phyloP scores from a whole-genome alignment of 2,888 invertebrate genomes.

The Heliconius hortense region DNA sequence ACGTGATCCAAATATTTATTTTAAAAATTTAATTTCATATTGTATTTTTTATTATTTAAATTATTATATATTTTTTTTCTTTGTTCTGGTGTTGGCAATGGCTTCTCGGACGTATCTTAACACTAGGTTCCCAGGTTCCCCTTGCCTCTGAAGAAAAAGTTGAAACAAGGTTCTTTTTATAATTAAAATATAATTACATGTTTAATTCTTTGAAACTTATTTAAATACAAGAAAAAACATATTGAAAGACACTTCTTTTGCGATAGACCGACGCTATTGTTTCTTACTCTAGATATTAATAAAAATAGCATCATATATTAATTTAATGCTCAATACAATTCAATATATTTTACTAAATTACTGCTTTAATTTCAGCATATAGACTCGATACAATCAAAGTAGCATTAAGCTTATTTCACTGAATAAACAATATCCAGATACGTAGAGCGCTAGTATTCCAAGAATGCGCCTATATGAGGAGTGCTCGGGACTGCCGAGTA shows the following conservation, averaged over 20 bases:
- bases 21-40: not conserved
- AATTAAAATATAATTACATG: no score
- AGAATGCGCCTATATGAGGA: slow-evolving; percentile 67
- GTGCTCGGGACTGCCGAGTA: slow-evolving; percentile 50
- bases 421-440: slow-evolving; percentile 45
- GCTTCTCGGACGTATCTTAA: no score
- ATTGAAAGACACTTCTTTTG: no score
- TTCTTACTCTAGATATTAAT: no score
- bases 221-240: no score
- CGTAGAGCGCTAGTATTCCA: slow-evolving; percentile 51
- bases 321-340: no score
- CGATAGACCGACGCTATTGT: no score
- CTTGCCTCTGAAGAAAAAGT: no score
- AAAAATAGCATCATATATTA: not conserved
- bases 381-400: slow-evolving; percentile 23
- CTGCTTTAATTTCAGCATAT: not conserved
- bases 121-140: no score
- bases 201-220: no score
- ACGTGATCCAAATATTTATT: slow-evolving; percentile 18
- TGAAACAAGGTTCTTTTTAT: no score
- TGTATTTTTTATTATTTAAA: not conserved
- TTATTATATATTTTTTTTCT: not conserved
- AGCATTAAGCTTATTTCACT: slow-evolving; percentile 32
- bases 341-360: not conserved
- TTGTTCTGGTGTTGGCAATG: no score